Base-by-base conservation (phyloP, 2,113 vertebrate species). In the Mormyrus iriodes region DNA sequence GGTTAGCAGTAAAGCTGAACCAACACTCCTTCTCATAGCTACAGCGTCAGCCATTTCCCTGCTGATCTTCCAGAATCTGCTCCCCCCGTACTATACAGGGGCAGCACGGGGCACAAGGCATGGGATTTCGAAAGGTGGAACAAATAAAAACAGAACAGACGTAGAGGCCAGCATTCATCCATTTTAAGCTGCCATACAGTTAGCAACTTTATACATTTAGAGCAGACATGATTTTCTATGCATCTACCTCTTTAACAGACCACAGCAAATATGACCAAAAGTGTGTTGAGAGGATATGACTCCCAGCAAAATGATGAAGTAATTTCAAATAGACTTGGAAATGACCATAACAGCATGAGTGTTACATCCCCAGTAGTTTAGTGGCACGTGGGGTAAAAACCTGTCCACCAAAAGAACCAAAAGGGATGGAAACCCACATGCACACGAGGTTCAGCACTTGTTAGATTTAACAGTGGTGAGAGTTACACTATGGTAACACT, bases 201-300 rank as follows among this genome's bases (percentile, higher is more conserved):
- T 51, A 88, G 88, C 65, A 53, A 55, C 88, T 73, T 88, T 83
- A 21, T 55, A 88, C 21, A 82, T 55, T 51, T 82, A 44, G 48
- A 35, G 8, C 48, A 42, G 85, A 52, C 51, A 35, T n/a, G 51
- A 58, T 53, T n/a, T 83, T 35, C 31, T 65, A 88, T 31, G 83
- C 51, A 24, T 10, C 73, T 79, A 21, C 19, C 9, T 53, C 48
- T 35, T 53, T 39, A 52, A 53, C 51, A 55, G 10, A 86, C 51
- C 85, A 39, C 51, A 86, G 19, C 13, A 86, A 86, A 86, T 84
- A 48, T 39, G 13, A 35, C 27, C 49, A 15, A 51, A 86, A 19
- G n/a, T 3, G 17, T 17, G 15, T 55, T 15, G 12, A 21, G 4
- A 39, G 9, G 84, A 85, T n/a, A 10, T 31, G 46, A 17, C 4